phyloP scores from a whole-genome alignment of 2,113 vertebrate species.

The Psilopsiagon aurifrons region DNA sequence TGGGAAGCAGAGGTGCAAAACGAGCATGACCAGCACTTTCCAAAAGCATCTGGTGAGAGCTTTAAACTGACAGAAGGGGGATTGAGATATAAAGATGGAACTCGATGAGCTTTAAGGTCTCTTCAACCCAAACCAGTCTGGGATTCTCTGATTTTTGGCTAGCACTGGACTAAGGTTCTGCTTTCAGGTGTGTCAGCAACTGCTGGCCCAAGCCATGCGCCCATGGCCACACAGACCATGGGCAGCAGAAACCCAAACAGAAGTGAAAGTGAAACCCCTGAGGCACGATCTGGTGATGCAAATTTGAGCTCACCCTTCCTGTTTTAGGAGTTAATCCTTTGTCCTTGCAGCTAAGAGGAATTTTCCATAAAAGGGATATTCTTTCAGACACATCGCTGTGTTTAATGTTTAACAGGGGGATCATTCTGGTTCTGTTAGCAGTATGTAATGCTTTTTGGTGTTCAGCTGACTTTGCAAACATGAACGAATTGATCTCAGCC shows the following conservation, averaged over 20 bases:
- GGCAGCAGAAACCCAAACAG: background rate
- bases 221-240: background rate
- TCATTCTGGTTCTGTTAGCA: constrained; percentile 55
- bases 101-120: background rate
- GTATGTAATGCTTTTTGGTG: constrained; percentile 12
- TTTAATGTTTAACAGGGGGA: constrained; percentile 60
- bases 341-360: constrained; percentile 14
- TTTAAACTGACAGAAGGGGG: background rate
- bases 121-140: background rate
- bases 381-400: background rate
- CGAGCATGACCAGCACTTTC: background rate
- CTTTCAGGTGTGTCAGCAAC: background rate
- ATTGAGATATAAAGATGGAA: background rate
- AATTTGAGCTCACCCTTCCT: background rate
- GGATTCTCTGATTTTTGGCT: background rate
- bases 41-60: background rate
- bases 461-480: constrained; percentile 58
- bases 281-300: background rate
- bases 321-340: constrained; percentile 11
- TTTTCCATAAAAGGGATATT: constrained; percentile 16
- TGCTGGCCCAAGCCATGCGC: background rate
- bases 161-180: background rate
- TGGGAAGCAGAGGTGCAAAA: background rate
- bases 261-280: background rate
- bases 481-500: constrained; percentile 31